phyloP scores from a whole-genome alignment of 2,113 vertebrate species.

The Hippocampus barbouri region DNA sequence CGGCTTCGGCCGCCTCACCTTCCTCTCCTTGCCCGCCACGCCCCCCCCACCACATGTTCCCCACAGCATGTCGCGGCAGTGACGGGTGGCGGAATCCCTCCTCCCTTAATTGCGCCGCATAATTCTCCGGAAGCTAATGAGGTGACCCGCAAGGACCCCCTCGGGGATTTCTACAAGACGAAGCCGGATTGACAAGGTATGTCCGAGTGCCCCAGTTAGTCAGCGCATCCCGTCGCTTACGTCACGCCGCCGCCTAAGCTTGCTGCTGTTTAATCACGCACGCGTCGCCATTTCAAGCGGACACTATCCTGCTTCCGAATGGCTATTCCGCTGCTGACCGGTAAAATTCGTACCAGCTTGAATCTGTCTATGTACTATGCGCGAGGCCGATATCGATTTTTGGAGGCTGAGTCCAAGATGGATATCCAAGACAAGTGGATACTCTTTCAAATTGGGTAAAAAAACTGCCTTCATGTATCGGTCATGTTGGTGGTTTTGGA shows the following conservation, averaged over 20 bases:
- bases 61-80: conserved; percentile 12
- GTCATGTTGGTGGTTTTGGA: too few species aligned
- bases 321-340: too few species aligned
- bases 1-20: conserved; percentile 40
- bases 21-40: conserved; percentile 17
- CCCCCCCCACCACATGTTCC: conserved; percentile 26
- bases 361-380: too few species aligned
- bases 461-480: too few species aligned
- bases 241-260: too few species aligned
- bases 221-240: too few species aligned
- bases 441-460: too few species aligned
- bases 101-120: conserved; percentile 50
- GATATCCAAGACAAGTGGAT: too few species aligned
- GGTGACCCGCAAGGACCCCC: conserved; percentile 50
- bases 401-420: too few species aligned
- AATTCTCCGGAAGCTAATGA: conserved; percentile 51
- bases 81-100: conserved; percentile 37
- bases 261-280: neutral
- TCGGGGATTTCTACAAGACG: conserved; percentile 48
- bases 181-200: conserved; percentile 18
- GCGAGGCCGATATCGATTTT: too few species aligned
- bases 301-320: neutral
- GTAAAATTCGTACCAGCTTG: too few species aligned
- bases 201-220: conserved; percentile 19
- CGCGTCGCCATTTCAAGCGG: too few species aligned